Base-by-base conservation (phyloP, 2,113 vertebrate genomes). In the Thinocorus orbignyianus region DNA sequence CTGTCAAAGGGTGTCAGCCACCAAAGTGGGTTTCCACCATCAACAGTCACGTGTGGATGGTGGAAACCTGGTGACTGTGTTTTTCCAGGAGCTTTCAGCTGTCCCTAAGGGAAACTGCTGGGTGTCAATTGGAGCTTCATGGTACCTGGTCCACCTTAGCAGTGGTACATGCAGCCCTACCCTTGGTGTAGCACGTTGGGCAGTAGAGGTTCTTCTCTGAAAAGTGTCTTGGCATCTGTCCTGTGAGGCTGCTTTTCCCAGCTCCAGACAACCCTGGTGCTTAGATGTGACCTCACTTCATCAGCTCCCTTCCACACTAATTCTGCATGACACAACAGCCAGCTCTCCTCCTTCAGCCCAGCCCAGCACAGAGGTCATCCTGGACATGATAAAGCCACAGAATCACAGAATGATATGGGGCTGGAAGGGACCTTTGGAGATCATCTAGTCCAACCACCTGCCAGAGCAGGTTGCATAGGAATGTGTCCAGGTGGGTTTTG, bases 51-150 rank as follows among this genome's bases (percentile, higher is more conserved):
- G 6, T 48, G 25, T 12, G 66, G n/a, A 9, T 52, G 49, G 26
- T 88, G 41, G 62, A 83, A 81, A 57, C 6, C 7, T 57, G 28
- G 14, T 3, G 1, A 25, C 28, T 0, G 0, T 66, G 3, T 42
- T 88, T 85, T 76, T 46, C 17, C 58, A 57, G 30, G 24, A 64
- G 48, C 58, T 94, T 69, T 85, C 61, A 52, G 3, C 20, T 65
- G 11, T 8, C 33, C n/a, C 15, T 37, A 24, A 41, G 37, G 49
- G 26, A 64, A 58, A 41, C 10, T 30, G 23, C 30, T 39, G 35
- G 8, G 1, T 66, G 20, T 69, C 55, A 74, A 9, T 22, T 28
- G 86, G 30, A 72, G 22, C 19, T 88, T 80, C 20, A 11, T 30
- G 31, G 17, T 7, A 3, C 39, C 51, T 77, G 9, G 13, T 48